Evolutionary conservation across 2,888 invertebrate species (phyloP).

Genomic region (Drosophila ezoana): DNA sequence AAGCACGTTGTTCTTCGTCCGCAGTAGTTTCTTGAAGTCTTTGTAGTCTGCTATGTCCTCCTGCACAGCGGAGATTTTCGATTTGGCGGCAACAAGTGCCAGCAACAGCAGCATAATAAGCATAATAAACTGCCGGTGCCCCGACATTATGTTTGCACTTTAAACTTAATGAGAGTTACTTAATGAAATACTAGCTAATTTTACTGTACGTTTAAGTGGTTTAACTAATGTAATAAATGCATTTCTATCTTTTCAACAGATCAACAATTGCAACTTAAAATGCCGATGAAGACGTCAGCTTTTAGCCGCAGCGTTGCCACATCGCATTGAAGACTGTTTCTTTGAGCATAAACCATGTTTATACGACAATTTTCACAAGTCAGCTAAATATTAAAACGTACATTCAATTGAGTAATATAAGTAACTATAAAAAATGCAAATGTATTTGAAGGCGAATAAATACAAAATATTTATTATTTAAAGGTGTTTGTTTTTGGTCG

Average conservation of each 20-base stretch:
- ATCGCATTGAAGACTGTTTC: slow-evolving; percentile 15
- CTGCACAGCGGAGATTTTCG: slow-evolving; percentile 85
- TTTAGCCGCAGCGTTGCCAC: slow-evolving; percentile 44
- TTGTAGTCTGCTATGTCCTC: slow-evolving; percentile 90
- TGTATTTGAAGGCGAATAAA: neutral
- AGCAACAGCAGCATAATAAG: slow-evolving; percentile 32
- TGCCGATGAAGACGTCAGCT: slow-evolving; percentile 57
- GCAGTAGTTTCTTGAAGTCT: slow-evolving; percentile 92
- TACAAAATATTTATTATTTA: neutral
- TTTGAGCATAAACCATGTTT: neutral
- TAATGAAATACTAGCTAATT: slow-evolving; percentile 21
- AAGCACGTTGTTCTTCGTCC: slow-evolving; percentile 95
- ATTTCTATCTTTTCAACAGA: slow-evolving; percentile 19
- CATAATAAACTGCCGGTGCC: slow-evolving; percentile 11
- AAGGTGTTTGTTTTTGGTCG: neutral
- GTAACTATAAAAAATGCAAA: neutral
- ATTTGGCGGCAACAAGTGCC: slow-evolving; percentile 74
- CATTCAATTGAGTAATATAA: no score
- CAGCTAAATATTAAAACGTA: neutral
- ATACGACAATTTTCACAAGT: neutral
- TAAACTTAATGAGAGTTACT: slow-evolving; percentile 28
- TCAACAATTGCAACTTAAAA: slow-evolving; percentile 42
- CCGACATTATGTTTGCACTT: slow-evolving; percentile 43
- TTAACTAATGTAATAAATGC: slow-evolving; percentile 36
- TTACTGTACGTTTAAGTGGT: slow-evolving; percentile 11